Evolutionary conservation across 2,888 invertebrate genomes (phyloP), one percentile per base, ranked within the genome.

Genomic region (Synergus itoensis): DNA sequence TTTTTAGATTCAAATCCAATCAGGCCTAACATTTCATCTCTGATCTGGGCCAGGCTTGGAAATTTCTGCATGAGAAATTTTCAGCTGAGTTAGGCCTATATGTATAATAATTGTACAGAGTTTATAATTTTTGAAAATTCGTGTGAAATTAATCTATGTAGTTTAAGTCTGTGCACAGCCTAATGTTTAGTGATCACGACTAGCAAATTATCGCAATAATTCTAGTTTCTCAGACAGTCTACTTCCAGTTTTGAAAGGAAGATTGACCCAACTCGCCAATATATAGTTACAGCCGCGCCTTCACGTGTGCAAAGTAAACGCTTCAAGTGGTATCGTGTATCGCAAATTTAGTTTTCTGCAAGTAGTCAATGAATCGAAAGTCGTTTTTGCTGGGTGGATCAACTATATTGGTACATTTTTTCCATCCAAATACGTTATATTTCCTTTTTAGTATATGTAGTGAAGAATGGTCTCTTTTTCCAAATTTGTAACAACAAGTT

Each of bases 171-270:
- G 7, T 18, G 60, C 21, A 5, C 18, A 21, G 21, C 5, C 18
- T 62, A 18, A 21, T 21, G 60, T 62, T 62, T 21, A 21, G 11
- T 21, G 21, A 21, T 62, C 60, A 62, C 60, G 21, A 21, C 60
- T 11, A 21, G 21, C 28, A 62, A 62, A 62, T 62, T 5, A 62
- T 21, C 21, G 60, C 60, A 62, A 21, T 62, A 21, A 21, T 62
- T 62, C 18, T 62, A 21, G 9, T 62, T 62, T 62, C 21, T 62
- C 18, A 28, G 60, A 14, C 14, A 36, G 5, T 63, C 28, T 63
- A 63, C 60, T 62, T 62, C 60, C 11, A 63, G 12, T 36, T 21
- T 63, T 63, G 63, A 63, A 63, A 63, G 63, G 63, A 63, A 63
- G 63, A 63, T 63, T 63, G 63, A 36, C 9, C 16, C 5, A 63